phyloP scores from a whole-genome alignment of 2,797 vertebrate species.

The Chelonia mydas region DNA sequence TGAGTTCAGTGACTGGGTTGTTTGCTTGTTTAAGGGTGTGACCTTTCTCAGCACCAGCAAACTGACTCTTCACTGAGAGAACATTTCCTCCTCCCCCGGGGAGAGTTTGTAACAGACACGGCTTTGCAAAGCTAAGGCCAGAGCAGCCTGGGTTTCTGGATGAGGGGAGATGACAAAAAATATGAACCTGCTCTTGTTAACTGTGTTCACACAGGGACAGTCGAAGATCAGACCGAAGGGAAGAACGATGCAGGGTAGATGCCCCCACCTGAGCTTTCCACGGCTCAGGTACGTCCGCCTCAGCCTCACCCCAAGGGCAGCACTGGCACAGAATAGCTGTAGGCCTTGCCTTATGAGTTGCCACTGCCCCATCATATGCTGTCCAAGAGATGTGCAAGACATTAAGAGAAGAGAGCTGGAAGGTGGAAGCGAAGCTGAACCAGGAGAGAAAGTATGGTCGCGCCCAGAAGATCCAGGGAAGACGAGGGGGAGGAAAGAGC shows the following conservation, averaged over 20 bases:
- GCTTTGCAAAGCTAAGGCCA: background rate
- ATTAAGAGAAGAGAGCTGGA: background rate
- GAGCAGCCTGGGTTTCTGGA: background rate
- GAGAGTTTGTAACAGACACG: background rate
- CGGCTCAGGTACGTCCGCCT: background rate
- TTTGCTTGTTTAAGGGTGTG: background rate
- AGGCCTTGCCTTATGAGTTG: background rate
- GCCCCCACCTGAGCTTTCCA: background rate
- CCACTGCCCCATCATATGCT: constrained; percentile 24
- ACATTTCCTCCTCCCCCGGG: accelerated
- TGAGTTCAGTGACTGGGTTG: background rate
- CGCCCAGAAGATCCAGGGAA: constrained; percentile 20
- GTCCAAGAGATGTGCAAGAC: background rate
- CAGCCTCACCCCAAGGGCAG: background rate
- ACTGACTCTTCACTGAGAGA: background rate
- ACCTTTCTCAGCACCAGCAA: constrained; percentile 15
- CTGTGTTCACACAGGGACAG: background rate
- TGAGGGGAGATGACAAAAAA: background rate
- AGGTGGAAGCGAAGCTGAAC: background rate
- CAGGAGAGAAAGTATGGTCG: constrained; percentile 12
- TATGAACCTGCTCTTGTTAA: background rate
- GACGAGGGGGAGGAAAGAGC: background rate
- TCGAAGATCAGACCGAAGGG: background rate
- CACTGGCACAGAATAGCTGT: background rate
- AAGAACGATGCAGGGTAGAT: background rate